Evolutionary conservation across 2,797 vertebrate genomes (phyloP).

Genomic region (Pipistrellus pipistrellus): DNA sequence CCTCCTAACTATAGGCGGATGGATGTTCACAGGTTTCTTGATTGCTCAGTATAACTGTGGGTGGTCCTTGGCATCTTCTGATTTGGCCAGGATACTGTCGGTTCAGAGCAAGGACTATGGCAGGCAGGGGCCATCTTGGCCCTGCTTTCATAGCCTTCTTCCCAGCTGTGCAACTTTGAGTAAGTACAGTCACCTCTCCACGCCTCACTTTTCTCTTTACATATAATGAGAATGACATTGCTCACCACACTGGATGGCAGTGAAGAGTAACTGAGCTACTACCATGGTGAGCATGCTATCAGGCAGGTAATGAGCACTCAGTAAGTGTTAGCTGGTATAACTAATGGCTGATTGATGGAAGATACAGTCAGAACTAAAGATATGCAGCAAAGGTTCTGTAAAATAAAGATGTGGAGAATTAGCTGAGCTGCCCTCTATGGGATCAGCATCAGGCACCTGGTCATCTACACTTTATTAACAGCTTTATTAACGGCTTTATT

Average conservation of each 20-base stretch:
- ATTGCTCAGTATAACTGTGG: neutral
- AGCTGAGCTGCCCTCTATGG: neutral
- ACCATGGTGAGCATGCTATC: neutral
- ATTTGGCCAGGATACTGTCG: neutral
- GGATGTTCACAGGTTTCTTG: neutral
- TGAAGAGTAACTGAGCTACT: neutral
- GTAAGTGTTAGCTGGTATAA: conserved; percentile 8
- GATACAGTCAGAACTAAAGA: neutral
- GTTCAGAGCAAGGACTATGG: neutral
- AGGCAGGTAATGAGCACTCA: neutral
- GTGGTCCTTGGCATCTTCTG: neutral
- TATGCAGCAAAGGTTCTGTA: neutral
- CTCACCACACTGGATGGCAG: neutral
- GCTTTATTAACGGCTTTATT: neutral
- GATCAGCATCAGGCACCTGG: neutral
- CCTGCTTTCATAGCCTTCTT: neutral
- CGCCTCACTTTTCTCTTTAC: neutral
- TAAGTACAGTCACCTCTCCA: neutral
- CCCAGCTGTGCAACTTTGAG: neutral
- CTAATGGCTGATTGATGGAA: conserved; percentile 29
- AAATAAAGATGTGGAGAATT: conserved; percentile 36
- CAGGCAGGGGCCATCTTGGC: neutral
- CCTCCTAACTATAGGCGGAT: neutral
- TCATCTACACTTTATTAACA: neutral
- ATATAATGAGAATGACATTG: neutral